These are phyloP conservation scores for Melitaea cinxia DNA, from an alignment of 1,140 invertebrate genomes.

Conservation along the genomic window DNA sequence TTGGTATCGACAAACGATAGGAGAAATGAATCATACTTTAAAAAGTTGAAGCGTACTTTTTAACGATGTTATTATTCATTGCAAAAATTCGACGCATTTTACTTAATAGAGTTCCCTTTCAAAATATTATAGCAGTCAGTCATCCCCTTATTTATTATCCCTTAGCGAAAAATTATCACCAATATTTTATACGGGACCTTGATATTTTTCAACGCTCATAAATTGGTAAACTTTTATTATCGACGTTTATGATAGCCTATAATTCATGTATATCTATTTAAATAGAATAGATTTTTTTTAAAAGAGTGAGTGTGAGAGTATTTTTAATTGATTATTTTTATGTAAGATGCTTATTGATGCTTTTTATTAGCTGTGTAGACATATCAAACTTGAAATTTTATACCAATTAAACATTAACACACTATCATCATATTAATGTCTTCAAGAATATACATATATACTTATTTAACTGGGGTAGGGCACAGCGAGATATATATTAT, in stretches of 20 bases:
- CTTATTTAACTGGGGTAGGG: no score
- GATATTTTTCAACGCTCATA: background rate
- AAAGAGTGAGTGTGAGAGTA: background rate
- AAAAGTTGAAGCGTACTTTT: background rate
- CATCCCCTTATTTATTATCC: conserved; percentile 2
- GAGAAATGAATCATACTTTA: background rate
- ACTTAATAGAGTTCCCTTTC: background rate
- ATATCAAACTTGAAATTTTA: no score
- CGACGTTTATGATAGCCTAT: background rate
- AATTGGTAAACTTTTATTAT: background rate
- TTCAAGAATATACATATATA: no score
- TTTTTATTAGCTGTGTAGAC: no score
- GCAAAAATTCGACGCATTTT: background rate
- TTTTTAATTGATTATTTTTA: no score
- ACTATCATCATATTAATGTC: no score
- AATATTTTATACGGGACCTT: background rate
- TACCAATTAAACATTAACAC: no score
- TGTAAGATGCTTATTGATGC: no score
- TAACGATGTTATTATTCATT: conserved; percentile 5
- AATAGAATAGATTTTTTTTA: background rate
- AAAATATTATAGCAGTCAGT: background rate
- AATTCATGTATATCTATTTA: background rate
- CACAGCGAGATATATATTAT: no score
- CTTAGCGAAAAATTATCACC: background rate
- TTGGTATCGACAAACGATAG: background rate